Evolutionary conservation across 2,113 vertebrate species (phyloP).

Genomic region (Sterrhoptilus dennistouni): DNA sequence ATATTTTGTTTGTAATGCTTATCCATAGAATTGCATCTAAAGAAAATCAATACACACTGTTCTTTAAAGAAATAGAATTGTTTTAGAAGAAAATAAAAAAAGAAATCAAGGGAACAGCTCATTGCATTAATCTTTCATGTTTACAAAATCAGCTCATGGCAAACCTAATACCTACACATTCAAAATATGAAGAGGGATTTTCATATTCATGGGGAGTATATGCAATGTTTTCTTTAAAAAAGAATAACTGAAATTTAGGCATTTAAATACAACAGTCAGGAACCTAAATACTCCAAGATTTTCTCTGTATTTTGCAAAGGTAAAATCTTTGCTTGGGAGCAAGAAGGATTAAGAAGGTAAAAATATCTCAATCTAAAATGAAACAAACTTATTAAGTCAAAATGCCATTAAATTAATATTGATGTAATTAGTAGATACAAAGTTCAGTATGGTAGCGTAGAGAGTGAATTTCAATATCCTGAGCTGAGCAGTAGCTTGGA

Average conservation of each 20-base stretch:
- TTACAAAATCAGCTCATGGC: neutral
- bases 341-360: neutral
- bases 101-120: neutral
- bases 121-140: neutral
- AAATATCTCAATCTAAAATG: neutral
- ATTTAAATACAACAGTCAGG: neutral
- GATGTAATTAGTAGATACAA: neutral
- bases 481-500: fast-evolving
- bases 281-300: neutral
- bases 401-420: neutral
- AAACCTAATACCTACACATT: neutral
- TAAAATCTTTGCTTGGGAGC: neutral
- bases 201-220: neutral
- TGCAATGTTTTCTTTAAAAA: neutral
- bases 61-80: neutral
- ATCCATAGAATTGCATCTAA: neutral
- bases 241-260: neutral
- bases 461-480: neutral
- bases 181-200: neutral
- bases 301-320: neutral
- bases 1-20: neutral
- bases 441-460: neutral
- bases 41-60: neutral
- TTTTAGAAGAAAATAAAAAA: neutral
- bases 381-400: neutral